Evolutionary conservation across 2,797 vertebrate species (phyloP), one percentile per base, ranked within the genome.

Genomic region (Pterois miles): DNA sequence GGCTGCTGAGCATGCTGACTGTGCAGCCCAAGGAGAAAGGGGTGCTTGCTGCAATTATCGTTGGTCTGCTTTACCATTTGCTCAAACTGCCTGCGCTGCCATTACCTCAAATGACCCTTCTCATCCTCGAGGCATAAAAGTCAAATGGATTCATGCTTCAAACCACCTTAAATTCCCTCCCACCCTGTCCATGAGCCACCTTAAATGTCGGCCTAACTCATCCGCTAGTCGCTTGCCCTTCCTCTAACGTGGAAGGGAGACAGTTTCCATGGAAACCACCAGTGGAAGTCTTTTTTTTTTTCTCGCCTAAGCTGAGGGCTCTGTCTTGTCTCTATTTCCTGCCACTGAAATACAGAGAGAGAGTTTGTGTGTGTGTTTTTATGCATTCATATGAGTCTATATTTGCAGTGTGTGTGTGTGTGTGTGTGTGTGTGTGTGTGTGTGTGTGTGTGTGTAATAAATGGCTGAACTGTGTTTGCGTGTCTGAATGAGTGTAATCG

Each of bases 181-280:
- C 86, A 87, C 71, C 79, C 81, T 67, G 68, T 81, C 74, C 77
- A 72, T 43, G 62, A 87, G 81, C 91, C 89, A 92, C 90, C 92
- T 92, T 93, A 91, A 94, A 93, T 87, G 82, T 89, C 71, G 78
- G 76, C 80, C 88, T 75, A 89, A 87, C 89, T 87, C 87, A 83
- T 85, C 82, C 62, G 78, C 86, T 82, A 78, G 83, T 88, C 66
- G 67, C 80, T 83, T 88, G 86, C 91, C 90, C 89, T 89, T 89
- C 90, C 87, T 82, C 78, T 80, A 57, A 90, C 88, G 83, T 86
- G 76, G 91, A 88, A 85, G 81, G 90, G 89, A 93, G 87, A 91
- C 94, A 92, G 95, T 96, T 96, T 93, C 95, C 93, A 96, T 96
- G 94, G 94, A 86, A 95, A 96, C 95, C 87, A 91, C 80, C 89